Evolutionary conservation across 2,113 vertebrate genomes (phyloP).

Genomic region (Tringa solitaria): DNA sequence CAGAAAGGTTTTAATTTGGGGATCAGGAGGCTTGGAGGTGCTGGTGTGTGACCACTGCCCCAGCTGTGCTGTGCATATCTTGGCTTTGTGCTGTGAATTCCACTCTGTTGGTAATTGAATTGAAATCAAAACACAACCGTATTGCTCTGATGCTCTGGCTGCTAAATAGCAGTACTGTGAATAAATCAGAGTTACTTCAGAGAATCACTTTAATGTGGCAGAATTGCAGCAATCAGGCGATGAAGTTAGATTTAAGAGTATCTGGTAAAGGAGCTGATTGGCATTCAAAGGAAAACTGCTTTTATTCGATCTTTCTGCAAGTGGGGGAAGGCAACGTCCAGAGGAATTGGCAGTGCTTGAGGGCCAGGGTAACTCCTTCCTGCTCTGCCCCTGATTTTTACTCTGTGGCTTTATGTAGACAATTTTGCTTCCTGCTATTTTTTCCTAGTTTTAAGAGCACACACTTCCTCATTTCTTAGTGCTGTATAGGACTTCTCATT

Average conservation of each 20-base stretch:
- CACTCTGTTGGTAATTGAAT: constrained; percentile 18
- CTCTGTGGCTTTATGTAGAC: neutral
- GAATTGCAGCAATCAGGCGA: constrained; percentile 23
- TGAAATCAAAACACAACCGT: constrained; percentile 37
- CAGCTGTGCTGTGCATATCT: neutral
- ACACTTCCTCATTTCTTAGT: neutral
- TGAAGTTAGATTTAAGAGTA: constrained; percentile 19
- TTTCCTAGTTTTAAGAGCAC: neutral
- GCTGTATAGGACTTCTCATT: neutral
- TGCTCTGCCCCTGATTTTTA: neutral
- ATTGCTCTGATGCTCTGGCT: neutral
- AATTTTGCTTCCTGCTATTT: neutral
- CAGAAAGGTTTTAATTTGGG: neutral
- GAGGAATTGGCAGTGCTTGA: neutral
- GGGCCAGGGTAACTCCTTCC: neutral
- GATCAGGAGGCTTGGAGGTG: neutral
- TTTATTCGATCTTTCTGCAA: neutral
- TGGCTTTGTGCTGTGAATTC: neutral
- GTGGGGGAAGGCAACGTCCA: neutral
- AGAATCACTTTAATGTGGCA: neutral
- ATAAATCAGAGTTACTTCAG: constrained; percentile 44
- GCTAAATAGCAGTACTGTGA: constrained; percentile 41
- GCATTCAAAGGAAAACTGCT: constrained; percentile 3
- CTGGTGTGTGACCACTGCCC: neutral
- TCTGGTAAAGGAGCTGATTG: constrained; percentile 29